These are phyloP conservation scores for Cryptoleucopteryx plumbea DNA, from an alignment of 2,113 vertebrate genomes.

Conservation along the genomic window DNA sequence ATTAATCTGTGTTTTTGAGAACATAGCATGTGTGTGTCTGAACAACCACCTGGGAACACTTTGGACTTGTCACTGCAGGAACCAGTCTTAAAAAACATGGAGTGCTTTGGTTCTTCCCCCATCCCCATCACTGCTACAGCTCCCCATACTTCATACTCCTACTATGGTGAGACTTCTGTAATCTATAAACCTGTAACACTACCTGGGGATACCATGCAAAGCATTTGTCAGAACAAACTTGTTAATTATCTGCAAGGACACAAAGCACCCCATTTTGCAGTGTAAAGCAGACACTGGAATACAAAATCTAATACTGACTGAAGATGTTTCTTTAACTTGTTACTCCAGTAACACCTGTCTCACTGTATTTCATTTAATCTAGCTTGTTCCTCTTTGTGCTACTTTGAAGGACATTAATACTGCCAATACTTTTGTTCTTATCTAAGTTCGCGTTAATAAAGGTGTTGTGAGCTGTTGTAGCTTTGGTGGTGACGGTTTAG, in stretches of 20 bases:
- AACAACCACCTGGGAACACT: not conserved
- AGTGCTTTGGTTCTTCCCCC: not conserved
- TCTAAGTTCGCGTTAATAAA: not conserved
- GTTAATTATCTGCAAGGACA: no score
- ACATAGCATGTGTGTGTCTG: not conserved
- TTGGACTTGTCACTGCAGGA: not conserved
- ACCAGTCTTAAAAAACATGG: rapidly evolving
- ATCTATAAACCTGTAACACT: not conserved
- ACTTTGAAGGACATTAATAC: not conserved
- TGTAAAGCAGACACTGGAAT: no score
- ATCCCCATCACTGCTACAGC: not conserved
- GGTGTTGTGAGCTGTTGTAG: not conserved
- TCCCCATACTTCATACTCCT: not conserved
- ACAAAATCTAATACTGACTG: not conserved
- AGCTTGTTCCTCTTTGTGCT: not conserved
- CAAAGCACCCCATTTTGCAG: no score
- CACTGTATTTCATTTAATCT: not conserved
- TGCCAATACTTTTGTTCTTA: not conserved
- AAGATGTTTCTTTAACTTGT: not conserved
- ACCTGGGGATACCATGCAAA: not conserved
- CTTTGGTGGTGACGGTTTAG: not conserved
- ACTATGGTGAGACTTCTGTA: not conserved
- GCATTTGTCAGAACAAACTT: no score
- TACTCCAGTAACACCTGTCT: not conserved
- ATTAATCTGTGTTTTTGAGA: not conserved